These are phyloP conservation scores for Epizoanthus ramosus DNA, from an alignment of 92 coral and sea anemone species.

Conservation along the genomic window DNA sequence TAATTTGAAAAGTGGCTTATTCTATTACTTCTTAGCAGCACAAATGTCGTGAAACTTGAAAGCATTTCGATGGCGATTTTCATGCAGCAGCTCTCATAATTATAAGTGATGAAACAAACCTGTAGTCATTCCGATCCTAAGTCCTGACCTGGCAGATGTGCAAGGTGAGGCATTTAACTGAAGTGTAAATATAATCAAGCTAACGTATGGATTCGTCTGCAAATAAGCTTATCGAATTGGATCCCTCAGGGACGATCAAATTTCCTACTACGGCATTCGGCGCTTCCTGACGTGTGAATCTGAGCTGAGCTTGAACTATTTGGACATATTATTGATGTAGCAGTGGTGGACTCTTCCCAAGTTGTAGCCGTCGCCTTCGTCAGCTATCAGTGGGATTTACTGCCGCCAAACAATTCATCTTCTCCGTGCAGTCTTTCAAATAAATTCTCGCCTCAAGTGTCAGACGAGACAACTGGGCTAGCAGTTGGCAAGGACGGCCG, in stretches of 20 bases:
- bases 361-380: not conserved
- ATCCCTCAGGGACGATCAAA: conserved; percentile 28
- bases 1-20: no score
- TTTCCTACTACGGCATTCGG: conserved; percentile 38
- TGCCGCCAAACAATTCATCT: not conserved
- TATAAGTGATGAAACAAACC: not conserved
- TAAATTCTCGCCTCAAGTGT: not conserved
- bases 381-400: not conserved
- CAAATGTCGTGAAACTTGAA: no score
- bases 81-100: not conserved
- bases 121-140: not conserved
- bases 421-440: not conserved
- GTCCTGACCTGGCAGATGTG: not conserved
- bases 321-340: conserved; percentile 7
- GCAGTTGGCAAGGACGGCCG: not conserved
- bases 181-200: conserved; percentile 29
- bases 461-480: not conserved
- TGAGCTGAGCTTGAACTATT: not conserved
- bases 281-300: conserved; percentile 25
- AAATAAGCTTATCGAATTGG: conserved; percentile 25
- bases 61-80: no score
- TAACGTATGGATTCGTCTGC: not conserved
- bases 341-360: conserved; percentile 10
- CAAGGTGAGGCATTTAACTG: not conserved
- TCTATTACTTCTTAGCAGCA: no score